Evolutionary conservation across 1,140 invertebrate species (phyloP).

Genomic region (Branchinecta lynchi): DNA sequence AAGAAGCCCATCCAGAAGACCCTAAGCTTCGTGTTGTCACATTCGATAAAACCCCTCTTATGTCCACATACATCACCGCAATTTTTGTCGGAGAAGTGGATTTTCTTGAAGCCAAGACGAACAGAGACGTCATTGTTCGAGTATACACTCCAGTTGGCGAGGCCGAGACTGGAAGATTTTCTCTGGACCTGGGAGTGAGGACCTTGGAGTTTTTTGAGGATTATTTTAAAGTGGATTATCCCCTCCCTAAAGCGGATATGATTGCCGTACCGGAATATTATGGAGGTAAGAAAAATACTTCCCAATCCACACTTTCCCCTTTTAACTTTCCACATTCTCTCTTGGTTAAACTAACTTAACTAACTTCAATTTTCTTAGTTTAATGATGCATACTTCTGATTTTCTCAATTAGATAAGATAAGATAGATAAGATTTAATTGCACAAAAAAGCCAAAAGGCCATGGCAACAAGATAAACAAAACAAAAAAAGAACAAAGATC

Average conservation of each 20-base stretch:
- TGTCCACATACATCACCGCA: conserved; percentile 92
- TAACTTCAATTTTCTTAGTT: too few species aligned
- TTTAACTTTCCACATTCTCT: too few species aligned
- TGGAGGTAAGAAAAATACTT: conserved; percentile 41
- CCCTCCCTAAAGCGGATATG: conserved; percentile 86
- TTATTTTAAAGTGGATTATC: conserved; percentile 88
- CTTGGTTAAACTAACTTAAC: too few species aligned
- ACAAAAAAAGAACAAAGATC: too few species aligned
- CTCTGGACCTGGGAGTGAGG: conserved; percentile 67
- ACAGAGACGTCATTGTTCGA: conserved; percentile 64
- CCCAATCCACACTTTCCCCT: too few species aligned
- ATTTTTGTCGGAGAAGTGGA: conserved; percentile 87
- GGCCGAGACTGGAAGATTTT: conserved; percentile 79
- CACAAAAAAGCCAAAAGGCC: too few species aligned
- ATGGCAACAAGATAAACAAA: too few species aligned
- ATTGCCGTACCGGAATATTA: conserved; percentile 91
- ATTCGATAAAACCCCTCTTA: conserved; percentile 76
- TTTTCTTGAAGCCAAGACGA: conserved; percentile 63
- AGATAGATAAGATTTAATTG: too few species aligned
- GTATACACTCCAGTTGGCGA: conserved; percentile 87
- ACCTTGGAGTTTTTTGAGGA: conserved; percentile 82
- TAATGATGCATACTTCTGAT: too few species aligned
- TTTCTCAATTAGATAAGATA: too few species aligned
- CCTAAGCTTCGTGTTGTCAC: conserved; percentile 42
- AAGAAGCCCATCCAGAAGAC: conserved; percentile 30